These are phyloP conservation scores for Eurytemora carolleeae DNA, from an alignment of 1,140 invertebrate genomes.

Conservation along the genomic window DNA sequence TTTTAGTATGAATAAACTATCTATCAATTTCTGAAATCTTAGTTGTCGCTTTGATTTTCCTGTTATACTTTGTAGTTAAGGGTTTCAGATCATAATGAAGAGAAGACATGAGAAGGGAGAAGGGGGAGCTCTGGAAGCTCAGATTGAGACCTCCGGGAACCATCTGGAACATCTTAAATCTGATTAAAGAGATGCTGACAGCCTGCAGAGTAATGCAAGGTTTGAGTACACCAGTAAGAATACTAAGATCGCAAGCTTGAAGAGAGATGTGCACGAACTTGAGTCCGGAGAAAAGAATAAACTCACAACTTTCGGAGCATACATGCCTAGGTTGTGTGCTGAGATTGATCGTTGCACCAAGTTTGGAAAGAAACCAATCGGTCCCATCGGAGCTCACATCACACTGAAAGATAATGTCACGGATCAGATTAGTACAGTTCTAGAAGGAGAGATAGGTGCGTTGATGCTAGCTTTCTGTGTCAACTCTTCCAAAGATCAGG, in stretches of 20 bases:
- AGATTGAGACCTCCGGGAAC: not conserved
- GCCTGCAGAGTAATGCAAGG: too few species aligned
- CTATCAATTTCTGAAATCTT: too few species aligned
- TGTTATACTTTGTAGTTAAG: too few species aligned
- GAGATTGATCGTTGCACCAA: slow-evolving; percentile 26
- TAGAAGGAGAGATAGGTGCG: slow-evolving; percentile 14
- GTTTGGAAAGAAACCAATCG: slow-evolving; percentile 46
- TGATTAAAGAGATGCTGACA: not conserved
- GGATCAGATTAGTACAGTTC: not conserved
- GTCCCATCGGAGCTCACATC: slow-evolving; percentile 42
- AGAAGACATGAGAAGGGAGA: too few species aligned
- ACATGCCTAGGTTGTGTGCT: slow-evolving; percentile 25
- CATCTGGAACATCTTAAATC: not conserved
- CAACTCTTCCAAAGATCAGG: slow-evolving; percentile 16
- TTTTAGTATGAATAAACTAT: too few species aligned
- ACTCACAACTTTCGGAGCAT: slow-evolving; percentile 25
- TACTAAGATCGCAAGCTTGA: slow-evolving; percentile 14
- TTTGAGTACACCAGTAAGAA: not conserved
- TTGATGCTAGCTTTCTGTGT: slow-evolving; percentile 16
- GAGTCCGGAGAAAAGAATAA: slow-evolving; percentile 19
- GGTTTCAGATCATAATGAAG: too few species aligned
- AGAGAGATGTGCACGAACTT: slow-evolving; percentile 17
- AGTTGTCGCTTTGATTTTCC: too few species aligned
- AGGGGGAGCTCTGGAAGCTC: not conserved
- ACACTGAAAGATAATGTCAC: not conserved